A percentile compares a stretch with the other conserved stretches of the same genome.
These are phyloP conservation scores for Agapornis canus DNA, from an alignment of 2,797 vertebrate species.

Conservation along the genomic window DNA sequence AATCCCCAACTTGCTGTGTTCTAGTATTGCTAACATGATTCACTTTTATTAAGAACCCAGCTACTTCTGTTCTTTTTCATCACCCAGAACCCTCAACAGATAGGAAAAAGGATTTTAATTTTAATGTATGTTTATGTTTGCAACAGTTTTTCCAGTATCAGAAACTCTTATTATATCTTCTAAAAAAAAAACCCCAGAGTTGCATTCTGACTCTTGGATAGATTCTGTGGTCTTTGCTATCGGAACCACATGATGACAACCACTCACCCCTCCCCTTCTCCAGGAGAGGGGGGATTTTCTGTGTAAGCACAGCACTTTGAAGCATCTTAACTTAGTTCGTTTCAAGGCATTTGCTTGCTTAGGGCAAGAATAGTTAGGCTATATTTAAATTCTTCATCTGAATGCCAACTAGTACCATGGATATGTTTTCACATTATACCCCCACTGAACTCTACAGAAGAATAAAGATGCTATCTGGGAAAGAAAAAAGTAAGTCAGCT, in stretches of 20 bases:
- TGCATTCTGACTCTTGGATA: not conserved
- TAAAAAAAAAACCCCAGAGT: too few species aligned
- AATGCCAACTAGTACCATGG: not conserved
- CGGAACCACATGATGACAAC: not conserved
- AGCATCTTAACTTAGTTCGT: not conserved
- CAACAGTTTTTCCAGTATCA: not conserved
- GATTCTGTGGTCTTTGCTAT: not conserved
- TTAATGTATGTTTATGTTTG: not conserved
- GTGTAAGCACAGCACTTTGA: not conserved
- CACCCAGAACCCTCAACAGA: not conserved
- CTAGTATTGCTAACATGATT: not conserved
- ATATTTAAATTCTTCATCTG: conserved; percentile 9
- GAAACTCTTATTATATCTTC: not conserved
- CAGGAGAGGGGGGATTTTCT: not conserved
- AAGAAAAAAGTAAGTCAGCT: not conserved
- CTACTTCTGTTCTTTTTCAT: not conserved
- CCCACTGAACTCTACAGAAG: not conserved
- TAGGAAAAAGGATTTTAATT: not conserved
- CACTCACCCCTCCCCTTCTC: not conserved
- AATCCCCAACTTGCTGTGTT: not conserved
- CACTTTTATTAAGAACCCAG: not conserved
- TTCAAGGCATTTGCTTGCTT: not conserved
- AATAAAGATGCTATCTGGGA: not conserved
- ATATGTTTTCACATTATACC: not conserved
- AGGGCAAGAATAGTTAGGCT: not conserved